Conservation (phyloP, 1,140 invertebrate species). For the Hestina assimilis region DNA sequence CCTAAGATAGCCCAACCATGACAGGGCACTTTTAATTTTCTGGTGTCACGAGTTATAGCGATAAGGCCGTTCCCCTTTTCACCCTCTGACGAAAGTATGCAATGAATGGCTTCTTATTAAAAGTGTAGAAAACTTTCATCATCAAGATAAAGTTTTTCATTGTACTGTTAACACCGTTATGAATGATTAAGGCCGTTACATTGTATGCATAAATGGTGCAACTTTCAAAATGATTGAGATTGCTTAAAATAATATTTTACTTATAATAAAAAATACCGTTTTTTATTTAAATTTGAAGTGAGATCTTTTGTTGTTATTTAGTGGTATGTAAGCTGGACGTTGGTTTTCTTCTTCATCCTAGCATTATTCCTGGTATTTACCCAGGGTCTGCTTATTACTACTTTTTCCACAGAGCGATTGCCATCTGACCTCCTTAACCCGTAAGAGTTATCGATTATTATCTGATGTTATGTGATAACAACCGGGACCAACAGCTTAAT, state of each 20-base stretch:
- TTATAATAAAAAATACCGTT: too few species aligned
- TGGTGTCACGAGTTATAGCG: constrained; percentile 70
- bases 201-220: constrained; percentile 10
- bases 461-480: too few species aligned
- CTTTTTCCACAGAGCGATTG: too few species aligned
- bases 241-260: neutral
- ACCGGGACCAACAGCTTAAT: too few species aligned
- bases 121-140: constrained; percentile 66
- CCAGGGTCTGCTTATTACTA: too few species aligned
- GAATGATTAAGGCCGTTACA: constrained; percentile 2
- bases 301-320: too few species aligned
- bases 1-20: constrained; percentile 66
- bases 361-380: too few species aligned
- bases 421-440: too few species aligned
- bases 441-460: too few species aligned
- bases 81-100: constrained; percentile 61
- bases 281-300: too few species aligned
- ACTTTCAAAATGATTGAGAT: neutral
- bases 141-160: constrained; percentile 56
- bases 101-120: constrained; percentile 71
- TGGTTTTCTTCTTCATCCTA: too few species aligned
- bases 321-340: too few species aligned
- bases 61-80: constrained; percentile 61
- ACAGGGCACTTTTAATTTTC: constrained; percentile 73
- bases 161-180: constrained; percentile 40